phyloP scores from a whole-genome alignment of 2,888 invertebrate genomes.

The Teleogryllus oceanicus region DNA sequence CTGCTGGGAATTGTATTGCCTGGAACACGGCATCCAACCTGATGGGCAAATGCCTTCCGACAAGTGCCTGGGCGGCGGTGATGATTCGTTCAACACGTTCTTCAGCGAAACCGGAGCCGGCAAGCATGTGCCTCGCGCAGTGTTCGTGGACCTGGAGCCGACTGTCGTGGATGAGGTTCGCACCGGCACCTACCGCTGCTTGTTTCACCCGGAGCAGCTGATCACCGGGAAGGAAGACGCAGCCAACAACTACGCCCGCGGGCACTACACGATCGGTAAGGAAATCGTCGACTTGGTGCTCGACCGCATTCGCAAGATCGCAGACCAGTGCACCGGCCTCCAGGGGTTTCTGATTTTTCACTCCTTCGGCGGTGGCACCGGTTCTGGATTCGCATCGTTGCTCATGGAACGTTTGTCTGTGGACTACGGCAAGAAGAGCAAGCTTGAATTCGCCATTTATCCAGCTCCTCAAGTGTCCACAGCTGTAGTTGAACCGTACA shows the following conservation, averaged over 20 bases:
- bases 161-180: too few species aligned
- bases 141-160: too few species aligned
- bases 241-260: conserved; percentile 44
- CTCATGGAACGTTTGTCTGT: conserved; percentile 58
- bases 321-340: conserved; percentile 52
- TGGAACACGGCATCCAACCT: too few species aligned
- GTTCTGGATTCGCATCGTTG: conserved; percentile 58
- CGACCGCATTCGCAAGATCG: conserved; percentile 49
- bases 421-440: conserved; percentile 58
- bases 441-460: conserved; percentile 81
- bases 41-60: conserved; percentile 80
- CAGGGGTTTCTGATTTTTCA: conserved; percentile 59
- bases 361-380: conserved; percentile 56
- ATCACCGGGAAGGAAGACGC: too few species aligned
- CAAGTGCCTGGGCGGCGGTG: conserved; percentile 84
- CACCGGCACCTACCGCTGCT: too few species aligned
- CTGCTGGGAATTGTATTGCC: too few species aligned
- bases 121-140: too few species aligned
- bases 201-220: too few species aligned
- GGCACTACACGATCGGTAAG: conserved; percentile 57
- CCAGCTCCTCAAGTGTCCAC: conserved; percentile 71
- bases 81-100: conserved; percentile 77
- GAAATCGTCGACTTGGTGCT: conserved; percentile 50
- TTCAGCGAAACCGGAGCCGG: too few species aligned
- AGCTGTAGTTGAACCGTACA: conserved; percentile 56